These are phyloP conservation scores for Digitonthophagus gazella DNA, from an alignment of 2,888 invertebrate genomes.

Conservation along the genomic window DNA sequence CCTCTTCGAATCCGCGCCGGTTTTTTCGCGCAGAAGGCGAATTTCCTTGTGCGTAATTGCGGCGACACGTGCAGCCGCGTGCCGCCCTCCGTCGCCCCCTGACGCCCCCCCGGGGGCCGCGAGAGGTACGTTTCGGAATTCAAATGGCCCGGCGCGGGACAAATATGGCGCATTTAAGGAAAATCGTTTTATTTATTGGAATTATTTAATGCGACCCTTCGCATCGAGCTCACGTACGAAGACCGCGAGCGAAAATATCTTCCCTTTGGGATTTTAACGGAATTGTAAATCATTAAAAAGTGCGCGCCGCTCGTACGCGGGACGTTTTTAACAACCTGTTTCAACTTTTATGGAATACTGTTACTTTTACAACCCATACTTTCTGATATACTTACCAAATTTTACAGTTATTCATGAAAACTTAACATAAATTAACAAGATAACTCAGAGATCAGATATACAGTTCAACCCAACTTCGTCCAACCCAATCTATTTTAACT, in stretches of 20 bases:
- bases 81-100: constrained; percentile 18
- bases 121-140: constrained; percentile 27
- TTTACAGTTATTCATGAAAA: too few relatives aligned
- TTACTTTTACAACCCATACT: too few relatives aligned
- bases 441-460: too few relatives aligned
- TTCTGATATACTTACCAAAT: too few relatives aligned
- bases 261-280: constrained; percentile 16
- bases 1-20: constrained; percentile 1
- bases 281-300: constrained; percentile 18
- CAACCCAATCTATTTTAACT: too few relatives aligned
- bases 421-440: too few relatives aligned
- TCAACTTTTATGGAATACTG: neutral
- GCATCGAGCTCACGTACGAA: neutral
- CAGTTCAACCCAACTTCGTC: too few relatives aligned
- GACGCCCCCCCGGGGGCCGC: constrained; percentile 22
- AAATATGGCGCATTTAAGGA: constrained; percentile 28
- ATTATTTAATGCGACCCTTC: constrained; percentile 24
- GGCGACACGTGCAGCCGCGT: constrained; percentile 15
- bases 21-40: constrained; percentile 11
- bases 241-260: constrained; percentile 2
- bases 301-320: neutral
- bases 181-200: constrained; percentile 26
- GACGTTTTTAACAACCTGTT: neutral
- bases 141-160: constrained; percentile 26
- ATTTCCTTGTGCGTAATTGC: constrained; percentile 12